Conservation (phyloP, 2,888 invertebrate species). For the Monoplex corrugatus region DNA sequence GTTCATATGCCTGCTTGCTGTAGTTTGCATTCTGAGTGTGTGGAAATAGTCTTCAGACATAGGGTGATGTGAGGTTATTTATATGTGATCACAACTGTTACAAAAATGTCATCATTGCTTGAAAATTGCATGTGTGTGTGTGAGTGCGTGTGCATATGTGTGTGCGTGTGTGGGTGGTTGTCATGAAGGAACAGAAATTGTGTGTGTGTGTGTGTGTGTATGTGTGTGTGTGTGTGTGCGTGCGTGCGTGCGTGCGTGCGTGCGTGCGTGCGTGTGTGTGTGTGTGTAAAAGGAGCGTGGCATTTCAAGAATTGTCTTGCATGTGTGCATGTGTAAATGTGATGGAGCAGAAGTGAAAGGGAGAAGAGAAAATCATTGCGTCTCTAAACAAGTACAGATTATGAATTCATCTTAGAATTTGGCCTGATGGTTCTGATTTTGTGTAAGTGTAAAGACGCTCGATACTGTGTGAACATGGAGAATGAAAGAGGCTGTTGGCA, state of each 20-base stretch:
- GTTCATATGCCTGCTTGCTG: too few species aligned
- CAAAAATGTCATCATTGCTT: too few species aligned
- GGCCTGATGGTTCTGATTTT: too few species aligned
- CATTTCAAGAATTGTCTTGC: neutral
- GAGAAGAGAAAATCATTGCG: neutral
- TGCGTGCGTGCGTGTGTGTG: neutral
- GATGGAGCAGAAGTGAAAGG: neutral
- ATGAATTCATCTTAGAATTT: neutral
- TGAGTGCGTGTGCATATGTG: neutral
- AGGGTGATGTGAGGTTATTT: too few species aligned
- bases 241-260: conserved; percentile 33
- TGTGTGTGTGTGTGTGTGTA: conserved; percentile 10
- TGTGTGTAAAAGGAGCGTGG: neutral
- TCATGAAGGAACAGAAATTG: too few species aligned
- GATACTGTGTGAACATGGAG: too few species aligned
- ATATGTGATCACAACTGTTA: too few species aligned
- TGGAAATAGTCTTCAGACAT: too few species aligned
- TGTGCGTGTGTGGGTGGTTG: neutral
- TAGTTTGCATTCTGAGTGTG: too few species aligned
- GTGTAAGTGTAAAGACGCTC: too few species aligned
- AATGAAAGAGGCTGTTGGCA: too few species aligned
- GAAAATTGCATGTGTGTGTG: neutral
- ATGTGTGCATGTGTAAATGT: neutral
- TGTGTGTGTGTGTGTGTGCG: conserved; percentile 29
- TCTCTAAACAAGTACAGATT: neutral